Evolutionary conservation across 2,113 vertebrate species (phyloP), one percentile per base, ranked within the genome.

Genomic region (Centrocercus urophasianus): DNA sequence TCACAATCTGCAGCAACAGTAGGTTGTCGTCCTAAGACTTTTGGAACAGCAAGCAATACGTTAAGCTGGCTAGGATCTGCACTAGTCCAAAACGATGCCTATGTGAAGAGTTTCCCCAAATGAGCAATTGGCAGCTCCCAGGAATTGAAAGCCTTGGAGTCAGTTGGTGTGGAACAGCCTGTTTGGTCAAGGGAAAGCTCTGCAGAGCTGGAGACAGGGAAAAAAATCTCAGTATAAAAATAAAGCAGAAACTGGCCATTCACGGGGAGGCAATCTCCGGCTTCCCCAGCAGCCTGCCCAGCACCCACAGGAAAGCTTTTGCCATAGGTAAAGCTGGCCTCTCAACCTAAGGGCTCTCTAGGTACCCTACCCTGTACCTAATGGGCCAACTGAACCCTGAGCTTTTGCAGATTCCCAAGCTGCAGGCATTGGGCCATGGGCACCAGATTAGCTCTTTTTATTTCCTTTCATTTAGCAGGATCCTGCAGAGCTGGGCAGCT

Each of bases 401-500:
- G 59, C 79, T 43, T 66, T 6, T 71, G 93, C 89, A 88, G 92
- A 94, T 96, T 96, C 79, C 86, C 86, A 86, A 64, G 64, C 75
- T 72, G 86, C 43, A 65, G 81, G 87, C 73, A 5, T 67, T 57
- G 57, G 63, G 79, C 88, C 2, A 0, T 57, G 75, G 94, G 95
- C 92, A 95, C 93, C 64, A 96, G 96, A 91, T 96, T 94, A 95
- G 91, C 86, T 96, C 79, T 89, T 93, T 96, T 91, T 94, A 93
- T 96, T 97, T 96, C 96, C 92, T 96, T 96, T 96, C 85, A 81
- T 97, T 96, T 96, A 94, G 94, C 96, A 93, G 95, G 87, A 96
- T 95, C 93, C 91, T 97, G 95, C 96, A 95, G 95, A 95, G 97
- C 96, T 97, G 97, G 97, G 97, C 95, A 97, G 92, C 96, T 92